Evolutionary conservation across 2,797 vertebrate genomes (phyloP).

Genomic region (Sebastiscus tertius): DNA sequence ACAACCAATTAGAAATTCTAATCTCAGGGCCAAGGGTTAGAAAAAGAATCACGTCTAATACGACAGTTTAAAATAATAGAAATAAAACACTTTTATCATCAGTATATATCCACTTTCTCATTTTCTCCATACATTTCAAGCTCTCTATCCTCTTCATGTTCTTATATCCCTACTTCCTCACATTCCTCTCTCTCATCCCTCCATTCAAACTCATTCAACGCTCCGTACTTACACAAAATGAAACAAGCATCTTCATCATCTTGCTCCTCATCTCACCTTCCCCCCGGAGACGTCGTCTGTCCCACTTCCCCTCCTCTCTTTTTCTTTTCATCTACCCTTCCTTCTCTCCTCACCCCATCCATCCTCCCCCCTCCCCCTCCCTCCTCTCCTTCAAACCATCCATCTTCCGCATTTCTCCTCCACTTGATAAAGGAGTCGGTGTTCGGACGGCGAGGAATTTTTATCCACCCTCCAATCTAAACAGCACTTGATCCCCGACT

Average conservation of each 20-base stretch:
- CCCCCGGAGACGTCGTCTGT: not conserved
- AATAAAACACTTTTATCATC: not conserved
- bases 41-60: not conserved
- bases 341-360: not conserved
- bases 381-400: constrained; percentile 1
- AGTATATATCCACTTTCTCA: not conserved
- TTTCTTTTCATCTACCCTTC: not conserved
- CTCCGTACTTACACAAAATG: not conserved
- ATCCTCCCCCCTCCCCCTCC: not conserved
- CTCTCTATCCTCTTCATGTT: not conserved
- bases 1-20: not conserved
- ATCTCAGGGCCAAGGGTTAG: not conserved
- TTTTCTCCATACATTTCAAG: not conserved
- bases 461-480: constrained; percentile 85
- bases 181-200: not conserved
- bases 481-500: constrained; percentile 75
- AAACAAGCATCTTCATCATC: constrained; percentile 12
- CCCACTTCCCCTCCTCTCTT: not conserved
- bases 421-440: constrained; percentile 52
- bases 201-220: not conserved
- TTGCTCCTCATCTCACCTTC: not conserved
- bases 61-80: not conserved
- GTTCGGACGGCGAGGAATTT: constrained; percentile 77
- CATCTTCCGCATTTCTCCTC: constrained; percentile 26
- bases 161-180: not conserved